phyloP scores from a whole-genome alignment of 2,888 invertebrate species.

The Microplitis manilae region DNA sequence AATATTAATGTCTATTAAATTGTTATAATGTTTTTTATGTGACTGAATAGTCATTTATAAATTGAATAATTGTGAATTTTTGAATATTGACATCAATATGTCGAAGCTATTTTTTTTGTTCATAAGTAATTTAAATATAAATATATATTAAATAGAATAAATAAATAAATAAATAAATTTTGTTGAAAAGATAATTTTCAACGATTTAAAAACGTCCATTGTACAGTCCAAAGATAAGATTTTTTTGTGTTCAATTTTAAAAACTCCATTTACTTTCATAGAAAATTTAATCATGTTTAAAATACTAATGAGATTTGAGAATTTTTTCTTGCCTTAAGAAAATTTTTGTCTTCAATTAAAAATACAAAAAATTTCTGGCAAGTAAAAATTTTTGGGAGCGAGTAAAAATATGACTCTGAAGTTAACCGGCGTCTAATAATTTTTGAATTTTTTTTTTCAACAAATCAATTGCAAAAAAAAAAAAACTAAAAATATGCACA shows the following conservation, averaged over 20 bases:
- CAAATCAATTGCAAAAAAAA: no score
- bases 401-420: neutral
- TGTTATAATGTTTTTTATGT: slow-evolving; percentile 10
- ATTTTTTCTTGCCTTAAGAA: no score
- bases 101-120: neutral
- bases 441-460: no score
- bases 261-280: slow-evolving; percentile 15
- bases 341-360: no score
- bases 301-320: neutral
- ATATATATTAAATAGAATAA: slow-evolving; percentile 1
- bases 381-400: neutral
- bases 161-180: slow-evolving; percentile 20
- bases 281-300: slow-evolving; percentile 29
- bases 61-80: neutral
- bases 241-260: slow-evolving; percentile 21
- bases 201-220: slow-evolving; percentile 35
- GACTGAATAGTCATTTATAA: neutral
- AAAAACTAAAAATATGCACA: no score
- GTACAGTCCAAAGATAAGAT: slow-evolving; percentile 33
- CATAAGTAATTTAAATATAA: slow-evolving; percentile 3
- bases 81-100: neutral
- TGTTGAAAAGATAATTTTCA: slow-evolving; percentile 26
- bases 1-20: slow-evolving; percentile 24
- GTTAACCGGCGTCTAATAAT: no score
- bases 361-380: no score